Evolutionary conservation across 2,797 vertebrate genomes (phyloP).

Genomic region (Bryconaethiops microstoma): DNA sequence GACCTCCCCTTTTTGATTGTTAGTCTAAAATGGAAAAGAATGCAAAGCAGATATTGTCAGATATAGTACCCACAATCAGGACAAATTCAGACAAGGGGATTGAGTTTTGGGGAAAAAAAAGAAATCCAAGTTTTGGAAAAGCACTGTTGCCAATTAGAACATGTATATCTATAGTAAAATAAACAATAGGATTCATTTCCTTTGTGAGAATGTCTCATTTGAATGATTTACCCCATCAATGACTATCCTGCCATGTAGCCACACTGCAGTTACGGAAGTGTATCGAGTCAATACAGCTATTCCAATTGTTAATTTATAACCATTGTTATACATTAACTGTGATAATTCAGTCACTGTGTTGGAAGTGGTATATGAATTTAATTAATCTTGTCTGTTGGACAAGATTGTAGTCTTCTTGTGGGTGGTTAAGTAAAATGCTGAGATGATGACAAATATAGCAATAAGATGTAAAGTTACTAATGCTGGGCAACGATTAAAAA

Average conservation of each 20-base stretch:
- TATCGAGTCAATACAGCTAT: no score
- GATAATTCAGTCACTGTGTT: not conserved
- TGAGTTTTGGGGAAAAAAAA: slow-evolving; percentile 25
- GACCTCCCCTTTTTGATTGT: slow-evolving; percentile 37
- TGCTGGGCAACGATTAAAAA: no score
- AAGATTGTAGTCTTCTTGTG: no score
- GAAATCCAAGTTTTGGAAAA: slow-evolving; percentile 37
- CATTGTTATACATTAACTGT: not conserved
- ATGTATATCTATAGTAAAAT: slow-evolving; percentile 59
- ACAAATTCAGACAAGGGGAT: slow-evolving; percentile 9
- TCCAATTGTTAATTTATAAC: no score
- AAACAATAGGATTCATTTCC: slow-evolving; percentile 51
- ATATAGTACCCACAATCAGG: slow-evolving; percentile 30
- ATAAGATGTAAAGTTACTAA: no score
- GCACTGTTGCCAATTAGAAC: slow-evolving; percentile 56
- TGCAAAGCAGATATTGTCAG: slow-evolving; percentile 13
- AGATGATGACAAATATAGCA: no score
- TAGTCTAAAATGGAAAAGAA: slow-evolving; percentile 41
- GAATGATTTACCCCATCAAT: slow-evolving; percentile 13
- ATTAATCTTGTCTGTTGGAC: no score
- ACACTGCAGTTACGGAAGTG: not conserved
- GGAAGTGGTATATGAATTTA: not conserved
- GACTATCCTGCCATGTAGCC: not conserved
- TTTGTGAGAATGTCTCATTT: slow-evolving; percentile 36
- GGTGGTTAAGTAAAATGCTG: no score